A percentile compares a stretch with the other conserved stretches of the same genome.
Conservation (phyloP, 2,888 invertebrate species). For the Chrysomela aeneicollis region DNA sequence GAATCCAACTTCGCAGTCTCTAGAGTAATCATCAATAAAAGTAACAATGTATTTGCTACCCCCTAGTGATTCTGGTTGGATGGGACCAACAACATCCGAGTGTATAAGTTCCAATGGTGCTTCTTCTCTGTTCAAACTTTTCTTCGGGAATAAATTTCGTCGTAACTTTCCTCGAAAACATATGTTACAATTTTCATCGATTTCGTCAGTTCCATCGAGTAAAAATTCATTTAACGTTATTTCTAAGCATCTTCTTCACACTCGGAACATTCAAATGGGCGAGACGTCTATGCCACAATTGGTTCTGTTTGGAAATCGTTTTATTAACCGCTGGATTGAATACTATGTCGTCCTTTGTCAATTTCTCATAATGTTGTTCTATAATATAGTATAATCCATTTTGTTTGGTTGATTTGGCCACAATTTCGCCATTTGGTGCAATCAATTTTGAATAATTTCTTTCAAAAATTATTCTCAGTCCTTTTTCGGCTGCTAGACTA, state of each 20-base stretch:
- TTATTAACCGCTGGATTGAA: neutral
- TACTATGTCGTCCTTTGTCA: neutral
- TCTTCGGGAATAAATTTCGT: neutral
- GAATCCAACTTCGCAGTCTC: conserved; percentile 26
- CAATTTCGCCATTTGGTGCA: neutral
- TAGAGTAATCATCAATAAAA: conserved; percentile 51
- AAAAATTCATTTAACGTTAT: too few species aligned
- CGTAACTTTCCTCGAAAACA: neutral
- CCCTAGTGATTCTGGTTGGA: conserved; percentile 45
- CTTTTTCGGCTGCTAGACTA: conserved; percentile 1
- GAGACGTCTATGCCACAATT: neutral
- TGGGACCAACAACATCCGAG: conserved; percentile 40
- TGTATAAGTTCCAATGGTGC: neutral
- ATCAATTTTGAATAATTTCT: neutral
- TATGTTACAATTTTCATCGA: too few species aligned
- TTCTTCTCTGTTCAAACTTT: neutral
- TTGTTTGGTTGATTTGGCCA: neutral
- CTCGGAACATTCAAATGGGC: neutral
- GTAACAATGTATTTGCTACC: conserved; percentile 48
- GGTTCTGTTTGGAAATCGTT: neutral
- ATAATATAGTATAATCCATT: neutral
- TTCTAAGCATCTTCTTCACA: neutral
- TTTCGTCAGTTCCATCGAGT: too few species aligned
- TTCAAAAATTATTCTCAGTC: neutral
- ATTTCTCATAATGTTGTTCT: neutral